phyloP scores from a whole-genome alignment of 2,888 invertebrate species.

The Yponomeuta evonymella region DNA sequence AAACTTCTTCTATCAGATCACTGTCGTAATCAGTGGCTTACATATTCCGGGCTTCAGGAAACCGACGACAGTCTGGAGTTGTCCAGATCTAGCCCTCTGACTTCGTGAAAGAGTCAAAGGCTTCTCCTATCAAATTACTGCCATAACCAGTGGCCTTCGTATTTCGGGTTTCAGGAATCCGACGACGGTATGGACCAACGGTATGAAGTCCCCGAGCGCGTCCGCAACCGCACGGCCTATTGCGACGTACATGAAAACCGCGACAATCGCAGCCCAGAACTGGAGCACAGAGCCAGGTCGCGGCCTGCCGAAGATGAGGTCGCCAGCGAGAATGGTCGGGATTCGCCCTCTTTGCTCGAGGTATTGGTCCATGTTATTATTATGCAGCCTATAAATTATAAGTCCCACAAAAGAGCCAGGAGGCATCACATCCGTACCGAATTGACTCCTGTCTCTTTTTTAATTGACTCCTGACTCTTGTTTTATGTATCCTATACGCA shows the following conservation, averaged over 20 bases:
- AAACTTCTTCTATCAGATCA: too few relatives aligned
- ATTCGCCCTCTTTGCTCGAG: slow-evolving; percentile 56
- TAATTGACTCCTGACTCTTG: too few relatives aligned
- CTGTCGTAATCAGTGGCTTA: too few relatives aligned
- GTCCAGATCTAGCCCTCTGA: too few relatives aligned
- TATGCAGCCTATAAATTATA: too few relatives aligned
- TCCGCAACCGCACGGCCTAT: background rate
- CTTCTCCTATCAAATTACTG: too few relatives aligned
- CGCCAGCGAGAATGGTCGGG: slow-evolving; percentile 34
- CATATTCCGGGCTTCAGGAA: background rate
- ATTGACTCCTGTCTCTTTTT: too few relatives aligned
- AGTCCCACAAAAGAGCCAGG: too few relatives aligned
- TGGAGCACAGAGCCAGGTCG: background rate
- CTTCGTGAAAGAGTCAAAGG: too few relatives aligned
- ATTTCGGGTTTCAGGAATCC: background rate
- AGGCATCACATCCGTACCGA: too few relatives aligned
- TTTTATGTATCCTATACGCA: too few relatives aligned
- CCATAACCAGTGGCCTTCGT: background rate
- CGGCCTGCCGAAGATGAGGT: background rate
- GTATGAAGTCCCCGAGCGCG: background rate
- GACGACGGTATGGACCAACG: background rate
- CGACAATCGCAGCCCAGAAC: background rate
- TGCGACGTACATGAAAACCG: background rate
- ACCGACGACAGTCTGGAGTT: background rate
- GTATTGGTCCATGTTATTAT: slow-evolving; percentile 18